Base-by-base conservation (phyloP, 2,113 vertebrate species). In the Lycocorax pyrrhopterus region DNA sequence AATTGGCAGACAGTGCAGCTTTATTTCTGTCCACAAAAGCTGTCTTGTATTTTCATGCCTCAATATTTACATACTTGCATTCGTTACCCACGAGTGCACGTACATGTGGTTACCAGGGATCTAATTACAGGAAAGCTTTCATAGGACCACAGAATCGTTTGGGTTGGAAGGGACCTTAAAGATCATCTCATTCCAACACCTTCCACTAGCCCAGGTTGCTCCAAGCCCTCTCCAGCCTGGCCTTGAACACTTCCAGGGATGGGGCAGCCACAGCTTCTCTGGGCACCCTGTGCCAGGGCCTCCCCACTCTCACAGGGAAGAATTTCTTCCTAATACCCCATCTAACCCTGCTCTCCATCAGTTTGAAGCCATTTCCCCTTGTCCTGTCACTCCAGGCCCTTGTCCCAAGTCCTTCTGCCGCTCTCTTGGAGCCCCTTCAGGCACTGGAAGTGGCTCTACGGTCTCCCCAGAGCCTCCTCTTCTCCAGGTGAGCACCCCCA, bases 181-280 rank as follows among this genome's bases (percentile, higher is more conserved):
- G 16, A 26, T 5, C 35, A 29, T 49, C 32, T n/a, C 5, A 2
- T 49, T 6, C 49, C 35, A 63, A 27, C 35, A 23, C 4, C 18
- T 77, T 12, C 32, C 43, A 25, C 43, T 13, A 0, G 2, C 1
- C 43, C 56, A 55, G 32, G 12, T 0, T 77, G 32, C 13, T 37
- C 62, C 44, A 37, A 59, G 2, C 22, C 15, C 12, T 4, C 0
- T 35, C 47, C 35, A 62, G 0, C 41, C 47, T 63, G 47, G 49
- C 10, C 27, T 77, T 69, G 72, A 23, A 3, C 27, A 12, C 15
- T 77, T 1, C 30, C 15, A 69, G 15, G 33, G 18, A 39, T 46
- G 19, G 33, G 8, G 22, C 35, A 77, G 35, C 32, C 56, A 20
- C 26, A 71, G 10, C 35, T 49, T 4, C 56, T 55, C 41, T 69